Evolutionary conservation across 1,140 invertebrate genomes (phyloP), one percentile per base, ranked within the genome.

Genomic region (Ostrea denselamellosa): DNA sequence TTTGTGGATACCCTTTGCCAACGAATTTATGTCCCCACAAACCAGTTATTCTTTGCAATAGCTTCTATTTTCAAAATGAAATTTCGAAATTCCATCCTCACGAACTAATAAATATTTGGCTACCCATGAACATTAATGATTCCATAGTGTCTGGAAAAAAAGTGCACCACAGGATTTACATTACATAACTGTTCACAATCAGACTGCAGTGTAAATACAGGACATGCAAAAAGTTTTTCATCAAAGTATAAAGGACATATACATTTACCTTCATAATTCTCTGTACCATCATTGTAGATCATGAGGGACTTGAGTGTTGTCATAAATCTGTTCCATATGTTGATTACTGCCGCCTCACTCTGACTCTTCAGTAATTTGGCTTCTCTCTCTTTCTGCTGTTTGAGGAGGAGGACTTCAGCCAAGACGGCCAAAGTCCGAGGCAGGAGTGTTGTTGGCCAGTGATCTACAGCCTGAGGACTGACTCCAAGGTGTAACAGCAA

Each of bases 271-370:
- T 94, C 93, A 91, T 91, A 91, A 28, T 89, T 87, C 77, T 93
- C 92, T 12, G 87, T 90, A 52, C 92, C 91, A 86, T 92, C 91
- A 82, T 88, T 90, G 17, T 88, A 90, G 12, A 94, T 90, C 34
- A 98, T 97, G 92, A 97, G 97, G 92, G 97, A 97, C 19, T 97
- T 97, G 51, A 99, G 95, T 4, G 98, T 98, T 88, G 97, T 97
- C 2, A 99, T 96, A 8, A 98, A 96, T 93, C 97, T 96, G 92
- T 97, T 97, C 98, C 98, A 99, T 92, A 99, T 98, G 65, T 97
- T 97, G 8, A 98, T 96, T 89, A 98, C 98, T 9, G 97, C 97
- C 51, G 97, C 96, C 95, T 99, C 98, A 83, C 92, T 94, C 83
- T 93, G 91, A 88, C 91, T 93, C 87, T 93, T 92, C 8, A 92